phyloP scores from a whole-genome alignment of 2,888 invertebrate genomes.

The Ormyrus thymus region DNA sequence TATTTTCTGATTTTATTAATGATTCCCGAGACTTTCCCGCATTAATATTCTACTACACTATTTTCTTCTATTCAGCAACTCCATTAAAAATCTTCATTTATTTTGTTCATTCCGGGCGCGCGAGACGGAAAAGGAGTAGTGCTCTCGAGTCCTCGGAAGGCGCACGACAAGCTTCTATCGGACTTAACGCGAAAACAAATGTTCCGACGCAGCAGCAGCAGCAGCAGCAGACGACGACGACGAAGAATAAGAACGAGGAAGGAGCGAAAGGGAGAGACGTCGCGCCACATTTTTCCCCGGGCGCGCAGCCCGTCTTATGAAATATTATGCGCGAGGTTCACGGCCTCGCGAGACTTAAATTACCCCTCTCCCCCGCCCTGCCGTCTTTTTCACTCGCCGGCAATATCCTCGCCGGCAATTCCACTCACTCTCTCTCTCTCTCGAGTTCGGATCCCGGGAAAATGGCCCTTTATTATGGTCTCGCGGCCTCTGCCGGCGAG shows the following conservation, averaged over 20 bases:
- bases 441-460: constrained; percentile 12
- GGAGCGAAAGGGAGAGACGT: constrained; percentile 12
- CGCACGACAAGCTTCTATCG: constrained; percentile 59
- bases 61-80: too few relatives aligned
- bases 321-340: constrained; percentile 59
- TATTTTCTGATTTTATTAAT: too few relatives aligned
- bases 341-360: constrained; percentile 55
- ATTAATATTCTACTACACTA: too few relatives aligned
- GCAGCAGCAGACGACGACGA: constrained; percentile 3
- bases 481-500: background rate
- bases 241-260: constrained; percentile 9
- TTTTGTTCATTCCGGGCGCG: background rate
- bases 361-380: constrained; percentile 37
- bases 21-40: too few relatives aligned
- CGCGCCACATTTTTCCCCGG: constrained; percentile 52
- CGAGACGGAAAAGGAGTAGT: background rate
- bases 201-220: constrained; percentile 47
- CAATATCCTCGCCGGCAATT: constrained; percentile 10
- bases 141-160: constrained; percentile 35
- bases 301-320: constrained; percentile 35
- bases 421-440: constrained; percentile 19
- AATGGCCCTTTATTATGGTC: constrained; percentile 31
- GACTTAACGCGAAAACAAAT: constrained; percentile 61
- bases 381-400: background rate
- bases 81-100: background rate